These are phyloP conservation scores for Mormyrops attenuatus DNA, from an alignment of 2,797 vertebrate species.

Conservation along the genomic window DNA sequence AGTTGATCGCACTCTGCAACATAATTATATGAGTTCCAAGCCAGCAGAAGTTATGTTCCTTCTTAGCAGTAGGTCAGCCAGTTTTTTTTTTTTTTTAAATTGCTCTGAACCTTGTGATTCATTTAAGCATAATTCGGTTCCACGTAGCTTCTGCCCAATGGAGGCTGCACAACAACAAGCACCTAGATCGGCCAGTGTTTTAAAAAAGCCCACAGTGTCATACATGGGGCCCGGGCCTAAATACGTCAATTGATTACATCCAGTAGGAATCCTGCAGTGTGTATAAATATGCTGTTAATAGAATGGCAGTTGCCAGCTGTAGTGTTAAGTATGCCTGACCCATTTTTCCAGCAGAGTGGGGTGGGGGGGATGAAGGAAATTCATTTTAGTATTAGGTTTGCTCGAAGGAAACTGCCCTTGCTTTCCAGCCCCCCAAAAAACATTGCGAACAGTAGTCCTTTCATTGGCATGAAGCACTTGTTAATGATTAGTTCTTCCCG, in stretches of 20 bases:
- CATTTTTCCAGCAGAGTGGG: neutral
- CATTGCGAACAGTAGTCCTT: constrained; percentile 52
- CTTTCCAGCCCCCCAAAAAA: constrained; percentile 40
- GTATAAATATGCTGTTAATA: neutral
- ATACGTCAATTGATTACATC: neutral
- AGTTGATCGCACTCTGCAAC: neutral
- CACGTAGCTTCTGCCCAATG: neutral
- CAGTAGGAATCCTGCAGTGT: neutral
- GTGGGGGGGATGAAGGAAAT: constrained; percentile 26
- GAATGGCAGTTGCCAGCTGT: neutral
- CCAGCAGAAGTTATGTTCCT: neutral
- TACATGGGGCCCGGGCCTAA: neutral
- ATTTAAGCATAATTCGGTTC: neutral
- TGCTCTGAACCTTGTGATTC: neutral
- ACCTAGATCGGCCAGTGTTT: neutral
- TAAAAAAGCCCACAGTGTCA: neutral
- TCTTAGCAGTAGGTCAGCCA: constrained; percentile 14
- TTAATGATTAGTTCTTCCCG: constrained; percentile 61
- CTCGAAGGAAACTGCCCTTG: constrained; percentile 39
- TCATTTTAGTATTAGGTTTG: constrained; percentile 33
- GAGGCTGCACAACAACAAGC: neutral
- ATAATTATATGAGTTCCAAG: neutral
- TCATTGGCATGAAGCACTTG: constrained; percentile 49
- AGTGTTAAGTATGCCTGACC: constrained; percentile 24
- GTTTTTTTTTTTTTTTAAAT: neutral